These are phyloP conservation scores for Hypsibius dujardini DNA, from an alignment of 1,140 invertebrate genomes.

Conservation along the genomic window DNA sequence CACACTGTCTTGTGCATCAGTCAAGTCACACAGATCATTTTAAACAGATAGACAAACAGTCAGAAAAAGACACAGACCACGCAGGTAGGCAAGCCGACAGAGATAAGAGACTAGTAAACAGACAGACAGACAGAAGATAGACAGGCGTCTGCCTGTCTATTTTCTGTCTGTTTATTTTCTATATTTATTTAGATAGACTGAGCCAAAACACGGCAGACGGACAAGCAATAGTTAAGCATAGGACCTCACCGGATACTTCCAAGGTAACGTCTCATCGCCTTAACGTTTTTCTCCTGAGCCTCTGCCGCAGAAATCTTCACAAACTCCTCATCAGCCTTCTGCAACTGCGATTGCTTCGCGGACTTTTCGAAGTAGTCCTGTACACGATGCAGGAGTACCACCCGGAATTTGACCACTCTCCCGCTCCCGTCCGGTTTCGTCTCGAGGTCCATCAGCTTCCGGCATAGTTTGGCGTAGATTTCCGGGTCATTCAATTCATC, in stretches of 20 bases:
- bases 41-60: no score
- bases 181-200: no score
- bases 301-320: neutral
- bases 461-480: slow-evolving; percentile 13
- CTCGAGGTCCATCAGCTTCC: slow-evolving; percentile 2
- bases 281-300: neutral
- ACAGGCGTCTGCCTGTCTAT: no score
- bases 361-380: slow-evolving; percentile 14
- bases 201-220: no score
- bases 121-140: no score
- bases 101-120: no score
- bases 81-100: no score
- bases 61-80: no score
- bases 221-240: no score
- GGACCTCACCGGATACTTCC: neutral
- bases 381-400: neutral
- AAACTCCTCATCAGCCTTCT: neutral
- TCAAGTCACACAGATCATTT: no score
- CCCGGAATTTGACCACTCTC: neutral
- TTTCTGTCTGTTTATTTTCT: no score
- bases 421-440: neutral
- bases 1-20: no score
- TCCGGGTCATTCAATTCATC: neutral
- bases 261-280: neutral
- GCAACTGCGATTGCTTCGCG: neutral